Evolutionary conservation across 2,113 vertebrate species (phyloP), one percentile per base, ranked within the genome.

Genomic region (Dromaius novaehollandiae): DNA sequence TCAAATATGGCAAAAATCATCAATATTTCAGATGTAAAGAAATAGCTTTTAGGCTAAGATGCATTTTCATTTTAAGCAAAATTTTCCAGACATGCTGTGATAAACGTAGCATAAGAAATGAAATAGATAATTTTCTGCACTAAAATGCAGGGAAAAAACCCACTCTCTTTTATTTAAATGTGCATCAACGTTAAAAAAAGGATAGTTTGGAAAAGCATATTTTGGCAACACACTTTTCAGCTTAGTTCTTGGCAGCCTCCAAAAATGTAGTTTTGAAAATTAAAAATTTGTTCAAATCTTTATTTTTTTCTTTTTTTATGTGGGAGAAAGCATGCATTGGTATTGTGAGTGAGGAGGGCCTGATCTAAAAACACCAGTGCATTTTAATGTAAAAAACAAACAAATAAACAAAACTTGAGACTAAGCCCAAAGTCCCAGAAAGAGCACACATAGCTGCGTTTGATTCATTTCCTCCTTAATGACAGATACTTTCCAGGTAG

Each of bases 21-120:
- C 20, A 68, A 58, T 13, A 10, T 42, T 38, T 48, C 69, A 51
- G 68, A 70, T 14, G 16, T 19, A 58, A 70, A 42, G 51, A 87
- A 87, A 80, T 28, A 53, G 55, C 20, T 83, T 87, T 79, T 53
- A 46, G 88, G 88, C 61, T 20, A 51, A 77, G 46, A 17, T 25
- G 36, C n/a, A 22, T 42, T 74, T 73, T 87, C 66, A 24, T 70
- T 42, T 87, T 70, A 42, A 82, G 48, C 51, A 69, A 90, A 87
- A 53, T 66, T 92, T 89, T 95, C 82, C 86, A 92, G 76, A 82
- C 51, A 50, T 12, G 55, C 73, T 87, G 56, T 40, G 82, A 93
- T 83, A 87, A 87, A 78, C 78, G 36, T 2, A 78, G 86, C 73
- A 25, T 24, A 93, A 56, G 70, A 95, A 90, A 70, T 30, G 20